These are phyloP conservation scores for Oncorhynchus masou DNA, from an alignment of 2,113 vertebrate species.

Conservation along the genomic window DNA sequence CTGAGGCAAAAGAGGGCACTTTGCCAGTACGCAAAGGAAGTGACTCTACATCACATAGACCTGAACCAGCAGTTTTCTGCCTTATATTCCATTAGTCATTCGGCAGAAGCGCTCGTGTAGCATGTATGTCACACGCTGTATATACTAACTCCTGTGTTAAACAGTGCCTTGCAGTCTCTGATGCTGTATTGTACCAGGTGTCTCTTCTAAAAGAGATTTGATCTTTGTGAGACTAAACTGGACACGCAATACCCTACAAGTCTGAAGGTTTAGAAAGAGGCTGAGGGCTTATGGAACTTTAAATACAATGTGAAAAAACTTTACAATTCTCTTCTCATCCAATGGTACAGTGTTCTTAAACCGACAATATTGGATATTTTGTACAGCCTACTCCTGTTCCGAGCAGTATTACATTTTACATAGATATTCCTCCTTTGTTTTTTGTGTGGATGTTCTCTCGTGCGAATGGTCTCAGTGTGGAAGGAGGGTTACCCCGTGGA, in stretches of 20 bases:
- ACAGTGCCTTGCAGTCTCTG: too few relatives aligned
- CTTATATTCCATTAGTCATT: constrained; percentile 51
- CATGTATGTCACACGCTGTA: too few relatives aligned
- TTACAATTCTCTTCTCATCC: too few relatives aligned
- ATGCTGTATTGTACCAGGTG: too few relatives aligned
- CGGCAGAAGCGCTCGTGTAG: not conserved
- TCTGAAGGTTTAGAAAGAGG: constrained; percentile 31
- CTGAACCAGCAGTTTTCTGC: constrained; percentile 44
- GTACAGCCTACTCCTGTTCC: not conserved
- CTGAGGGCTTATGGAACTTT: not conserved
- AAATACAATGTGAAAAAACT: constrained; percentile 2
- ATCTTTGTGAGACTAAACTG: too few relatives aligned
- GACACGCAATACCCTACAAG: not conserved
- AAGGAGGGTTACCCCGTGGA: not conserved
- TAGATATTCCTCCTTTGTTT: not conserved
- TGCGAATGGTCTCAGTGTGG: not conserved
- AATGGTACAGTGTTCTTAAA: not conserved
- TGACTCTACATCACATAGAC: constrained; percentile 20
- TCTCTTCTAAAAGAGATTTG: too few relatives aligned
- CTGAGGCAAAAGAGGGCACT: too few relatives aligned
- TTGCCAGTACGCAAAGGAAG: constrained; percentile 17
- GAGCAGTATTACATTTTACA: not conserved
- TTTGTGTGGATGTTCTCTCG: not conserved
- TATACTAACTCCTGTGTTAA: too few relatives aligned
- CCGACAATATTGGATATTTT: not conserved